Evolutionary conservation across 2,113 vertebrate genomes (phyloP), one percentile per base, ranked within the genome.

Genomic region (Ceyx cyanopectus): DNA sequence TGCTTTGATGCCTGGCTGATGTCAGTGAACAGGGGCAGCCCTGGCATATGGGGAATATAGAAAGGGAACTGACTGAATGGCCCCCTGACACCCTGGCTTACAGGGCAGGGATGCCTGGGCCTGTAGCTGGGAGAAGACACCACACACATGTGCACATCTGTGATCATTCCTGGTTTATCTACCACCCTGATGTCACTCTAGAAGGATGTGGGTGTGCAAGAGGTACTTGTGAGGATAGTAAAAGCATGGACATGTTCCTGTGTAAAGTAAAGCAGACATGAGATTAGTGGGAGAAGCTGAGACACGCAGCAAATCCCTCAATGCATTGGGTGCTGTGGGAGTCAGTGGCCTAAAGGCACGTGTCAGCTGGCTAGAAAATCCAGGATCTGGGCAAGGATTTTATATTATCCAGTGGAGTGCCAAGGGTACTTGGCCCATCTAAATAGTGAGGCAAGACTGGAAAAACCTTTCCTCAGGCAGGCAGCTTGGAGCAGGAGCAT

Each of bases 111-210:
- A 20, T 61, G 37, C 37, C 37, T 37, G 37, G 37, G 14, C 10
- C 34, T 54, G 65, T 30, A 48, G 27, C 13, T 56, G 27, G 27
- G 16, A 85, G 69, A 85, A 53, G 24, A 46, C 61, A 74, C 26
- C 4, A 4, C 56, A 21, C 1, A 5, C 10, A 4, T 18, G n/a
- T 1, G 1, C 27, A 19, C 12, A 30, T 12, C 50, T 6, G 1
- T n/a, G 6, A 0, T 23, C 5, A 4, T 69, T 50, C 41, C 45
- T 30, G 34, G 46, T 22, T 43, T 29, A 40, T 84, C 56, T 48
- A 0, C 3, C 50, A 34, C n/a, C 10, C 11, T 51, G 51, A 45
- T 62, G 46, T 14, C 29, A 12, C 11, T 57, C 32, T 27, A 37
- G 66, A 50, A 58, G 41, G n/a, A 43, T 2, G 1, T 6, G 75